Evolutionary conservation across 2,113 vertebrate genomes (phyloP).

Genomic region (Thamnophis sirtalis): DNA sequence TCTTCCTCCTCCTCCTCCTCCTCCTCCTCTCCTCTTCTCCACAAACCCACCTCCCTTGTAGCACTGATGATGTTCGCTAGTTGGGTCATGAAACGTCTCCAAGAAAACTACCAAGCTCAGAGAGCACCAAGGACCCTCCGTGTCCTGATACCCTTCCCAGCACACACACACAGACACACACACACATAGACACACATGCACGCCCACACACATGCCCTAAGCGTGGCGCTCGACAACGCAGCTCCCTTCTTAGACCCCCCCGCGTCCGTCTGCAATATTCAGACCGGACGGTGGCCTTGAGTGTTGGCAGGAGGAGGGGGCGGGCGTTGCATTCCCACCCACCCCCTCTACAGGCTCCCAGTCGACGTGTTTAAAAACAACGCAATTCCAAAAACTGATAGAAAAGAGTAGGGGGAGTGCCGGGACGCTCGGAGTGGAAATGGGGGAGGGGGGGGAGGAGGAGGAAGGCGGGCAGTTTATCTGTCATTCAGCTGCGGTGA

Average conservation of each 20-base stretch:
- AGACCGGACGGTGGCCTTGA: constrained; percentile 16
- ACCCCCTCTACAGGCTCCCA: constrained; percentile 11
- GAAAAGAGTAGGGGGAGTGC: constrained; percentile 52
- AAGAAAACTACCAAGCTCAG: too few species aligned
- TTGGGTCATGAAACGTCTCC: background rate
- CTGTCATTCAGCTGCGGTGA: constrained; percentile 81
- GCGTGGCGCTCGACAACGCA: background rate
- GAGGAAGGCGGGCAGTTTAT: constrained; percentile 60
- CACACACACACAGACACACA: background rate
- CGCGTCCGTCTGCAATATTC: constrained; percentile 2
- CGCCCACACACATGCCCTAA: background rate
- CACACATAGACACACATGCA: background rate
- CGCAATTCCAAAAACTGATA: constrained; percentile 25
- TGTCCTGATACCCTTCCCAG: background rate
- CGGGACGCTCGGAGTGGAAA: background rate
- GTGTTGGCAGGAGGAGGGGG: accelerated
- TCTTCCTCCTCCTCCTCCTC: too few species aligned
- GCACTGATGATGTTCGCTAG: background rate
- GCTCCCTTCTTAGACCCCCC: background rate
- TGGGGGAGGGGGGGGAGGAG: background rate
- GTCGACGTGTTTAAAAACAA: constrained; percentile 60
- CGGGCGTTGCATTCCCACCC: background rate
- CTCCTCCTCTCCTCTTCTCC: too few species aligned
- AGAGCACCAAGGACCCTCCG: background rate
- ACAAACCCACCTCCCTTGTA: too few species aligned